These are phyloP conservation scores for Troides oblongomaculatus DNA, from an alignment of 2,888 invertebrate species.

Conservation along the genomic window DNA sequence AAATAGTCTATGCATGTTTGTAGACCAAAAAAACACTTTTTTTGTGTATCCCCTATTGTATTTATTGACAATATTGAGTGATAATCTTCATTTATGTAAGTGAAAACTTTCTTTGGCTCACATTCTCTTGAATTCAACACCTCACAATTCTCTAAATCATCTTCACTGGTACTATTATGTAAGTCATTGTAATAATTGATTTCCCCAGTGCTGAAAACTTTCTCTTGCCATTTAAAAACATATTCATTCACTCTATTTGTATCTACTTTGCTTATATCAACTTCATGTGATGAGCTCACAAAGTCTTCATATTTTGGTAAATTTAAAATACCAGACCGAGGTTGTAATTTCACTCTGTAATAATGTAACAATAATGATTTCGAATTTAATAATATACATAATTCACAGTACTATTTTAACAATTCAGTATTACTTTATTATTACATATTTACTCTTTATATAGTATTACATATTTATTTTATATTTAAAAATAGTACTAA, in stretches of 20 bases:
- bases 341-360: constrained; percentile 63
- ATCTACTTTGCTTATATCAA: constrained; percentile 41
- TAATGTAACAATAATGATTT: background rate
- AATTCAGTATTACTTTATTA: too few species aligned
- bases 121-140: constrained; percentile 52
- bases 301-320: constrained; percentile 68
- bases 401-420: background rate
- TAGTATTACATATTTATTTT: too few species aligned
- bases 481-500: too few species aligned
- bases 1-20: constrained; percentile 47
- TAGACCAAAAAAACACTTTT: constrained; percentile 38
- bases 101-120: constrained; percentile 66
- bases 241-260: constrained; percentile 49
- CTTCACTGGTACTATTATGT: constrained; percentile 81
- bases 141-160: constrained; percentile 68
- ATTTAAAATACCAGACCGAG: constrained; percentile 52
- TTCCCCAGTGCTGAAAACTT: constrained; percentile 83
- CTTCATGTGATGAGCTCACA: constrained; percentile 40
- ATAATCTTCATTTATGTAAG: constrained; percentile 81
- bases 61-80: constrained; percentile 60
- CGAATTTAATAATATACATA: background rate
- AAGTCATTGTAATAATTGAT: constrained; percentile 79
- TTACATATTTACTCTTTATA: too few species aligned
- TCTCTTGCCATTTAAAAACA: constrained; percentile 86
- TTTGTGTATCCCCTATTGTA: constrained; percentile 34